These are phyloP conservation scores for Mechanitis messenoides DNA, from an alignment of 2,888 invertebrate species.

Conservation along the genomic window DNA sequence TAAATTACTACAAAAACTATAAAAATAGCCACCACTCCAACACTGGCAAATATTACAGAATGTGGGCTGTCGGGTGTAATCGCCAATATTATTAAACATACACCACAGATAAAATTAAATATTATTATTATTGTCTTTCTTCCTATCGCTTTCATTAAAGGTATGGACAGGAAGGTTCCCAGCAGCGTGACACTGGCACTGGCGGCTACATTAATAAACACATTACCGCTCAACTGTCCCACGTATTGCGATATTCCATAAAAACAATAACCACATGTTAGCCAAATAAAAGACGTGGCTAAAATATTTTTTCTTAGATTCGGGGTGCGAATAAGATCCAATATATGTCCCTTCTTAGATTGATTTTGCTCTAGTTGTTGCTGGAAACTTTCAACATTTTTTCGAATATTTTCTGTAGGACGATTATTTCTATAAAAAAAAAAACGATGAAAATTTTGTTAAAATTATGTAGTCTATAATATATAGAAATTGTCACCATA, in stretches of 20 bases:
- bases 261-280: slow-evolving; percentile 84
- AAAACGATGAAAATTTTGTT: not conserved
- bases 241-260: slow-evolving; percentile 91
- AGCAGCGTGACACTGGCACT: slow-evolving; percentile 80
- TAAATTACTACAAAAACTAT: slow-evolving; percentile 91
- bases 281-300: slow-evolving; percentile 85
- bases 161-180: slow-evolving; percentile 79
- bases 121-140: slow-evolving; percentile 79
- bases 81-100: slow-evolving; percentile 78
- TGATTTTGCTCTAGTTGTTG: slow-evolving; percentile 46
- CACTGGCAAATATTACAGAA: slow-evolving; percentile 79
- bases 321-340: slow-evolving; percentile 83
- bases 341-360: slow-evolving; percentile 70
- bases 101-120: slow-evolving; percentile 78
- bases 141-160: slow-evolving; percentile 80
- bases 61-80: slow-evolving; percentile 60
- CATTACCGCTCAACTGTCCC: slow-evolving; percentile 85
- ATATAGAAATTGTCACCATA: no score
- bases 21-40: slow-evolving; percentile 87
- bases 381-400: slow-evolving; percentile 56
- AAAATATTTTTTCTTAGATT: slow-evolving; percentile 83
- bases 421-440: slow-evolving; percentile 64
- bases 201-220: slow-evolving; percentile 87
- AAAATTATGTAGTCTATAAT: no score
- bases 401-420: slow-evolving; percentile 63